A percentile compares a stretch with the other conserved stretches of the same genome.
Evolutionary conservation across 2,888 invertebrate genomes (phyloP).

Genomic region (Antitype chi): DNA sequence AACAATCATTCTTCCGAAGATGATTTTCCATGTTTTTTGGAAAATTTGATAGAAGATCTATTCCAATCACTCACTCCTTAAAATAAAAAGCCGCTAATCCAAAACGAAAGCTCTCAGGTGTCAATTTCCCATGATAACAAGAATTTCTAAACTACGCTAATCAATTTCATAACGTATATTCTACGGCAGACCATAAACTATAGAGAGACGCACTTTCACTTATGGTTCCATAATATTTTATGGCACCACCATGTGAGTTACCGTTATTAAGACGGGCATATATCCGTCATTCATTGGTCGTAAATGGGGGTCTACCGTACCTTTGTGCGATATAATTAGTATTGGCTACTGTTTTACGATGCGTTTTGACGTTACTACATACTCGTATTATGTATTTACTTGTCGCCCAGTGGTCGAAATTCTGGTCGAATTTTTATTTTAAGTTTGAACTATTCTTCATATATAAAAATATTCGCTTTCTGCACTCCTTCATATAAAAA

Average conservation of each 20-base stretch:
- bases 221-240: constrained; percentile 50
- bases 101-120: constrained; percentile 49
- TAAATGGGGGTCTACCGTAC: constrained; percentile 20
- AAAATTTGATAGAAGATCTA: not conserved
- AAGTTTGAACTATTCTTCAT: too few species aligned
- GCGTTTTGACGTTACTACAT: not conserved
- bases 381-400: not conserved
- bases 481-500: too few species aligned
- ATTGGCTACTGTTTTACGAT: constrained; percentile 21
- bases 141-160: constrained; percentile 55
- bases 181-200: constrained; percentile 38
- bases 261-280: constrained; percentile 39
- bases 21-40: not conserved
- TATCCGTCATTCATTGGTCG: constrained; percentile 37
- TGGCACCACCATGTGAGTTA: constrained; percentile 22
- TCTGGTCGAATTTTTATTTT: too few species aligned
- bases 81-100: constrained; percentile 1
- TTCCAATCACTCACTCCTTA: not conserved
- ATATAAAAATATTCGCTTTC: too few species aligned
- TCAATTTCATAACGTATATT: constrained; percentile 63
- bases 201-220: constrained; percentile 61
- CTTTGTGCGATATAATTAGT: constrained; percentile 9
- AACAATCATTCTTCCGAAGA: not conserved
- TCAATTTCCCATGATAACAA: constrained; percentile 54
- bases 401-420: too few species aligned